Conservation (phyloP, 1,140 invertebrate genomes). For the Hypsibius dujardini region DNA sequence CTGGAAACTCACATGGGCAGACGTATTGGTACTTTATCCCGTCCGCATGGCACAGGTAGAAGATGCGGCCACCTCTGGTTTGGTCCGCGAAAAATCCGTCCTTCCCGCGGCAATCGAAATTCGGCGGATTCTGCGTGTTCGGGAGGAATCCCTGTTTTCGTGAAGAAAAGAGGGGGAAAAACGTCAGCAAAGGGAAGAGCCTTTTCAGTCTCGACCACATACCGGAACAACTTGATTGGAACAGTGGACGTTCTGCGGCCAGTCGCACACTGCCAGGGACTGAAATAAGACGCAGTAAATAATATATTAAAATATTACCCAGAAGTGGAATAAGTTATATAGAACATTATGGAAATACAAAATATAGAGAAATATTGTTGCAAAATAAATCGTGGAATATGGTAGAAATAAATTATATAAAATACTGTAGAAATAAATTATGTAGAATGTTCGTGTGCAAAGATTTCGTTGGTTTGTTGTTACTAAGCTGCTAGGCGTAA, state of each 20-base stretch:
- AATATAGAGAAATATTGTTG: too few species aligned
- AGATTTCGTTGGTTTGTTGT: too few species aligned
- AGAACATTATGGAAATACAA: too few species aligned
- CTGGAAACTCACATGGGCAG: conserved; percentile 4
- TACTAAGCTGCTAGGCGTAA: neutral
- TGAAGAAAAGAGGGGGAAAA: neutral
- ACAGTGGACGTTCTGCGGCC: conserved; percentile 15
- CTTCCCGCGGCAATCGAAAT: conserved; percentile 10
- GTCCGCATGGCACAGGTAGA: conserved; percentile 13
- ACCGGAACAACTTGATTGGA: neutral
- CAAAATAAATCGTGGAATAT: too few species aligned
- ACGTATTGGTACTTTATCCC: conserved; percentile 9
- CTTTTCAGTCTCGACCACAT: neutral
- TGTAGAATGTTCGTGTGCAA: too few species aligned
- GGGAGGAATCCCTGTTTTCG: conserved; percentile 11
- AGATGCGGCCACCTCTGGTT: neutral
- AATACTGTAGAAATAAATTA: too few species aligned
- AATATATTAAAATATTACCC: too few species aligned
- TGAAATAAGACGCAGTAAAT: neutral
- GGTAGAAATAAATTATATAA: too few species aligned
- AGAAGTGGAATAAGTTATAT: too few species aligned
- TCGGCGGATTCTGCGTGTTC: conserved; percentile 2
- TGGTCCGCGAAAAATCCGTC: conserved; percentile 12
- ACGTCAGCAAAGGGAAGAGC: neutral
- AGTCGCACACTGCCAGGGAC: neutral